A percentile compares a stretch with the other conserved stretches of the same genome.
These are phyloP conservation scores for Catharus bicknelli DNA, from an alignment of 2,113 vertebrate genomes.

Conservation along the genomic window DNA sequence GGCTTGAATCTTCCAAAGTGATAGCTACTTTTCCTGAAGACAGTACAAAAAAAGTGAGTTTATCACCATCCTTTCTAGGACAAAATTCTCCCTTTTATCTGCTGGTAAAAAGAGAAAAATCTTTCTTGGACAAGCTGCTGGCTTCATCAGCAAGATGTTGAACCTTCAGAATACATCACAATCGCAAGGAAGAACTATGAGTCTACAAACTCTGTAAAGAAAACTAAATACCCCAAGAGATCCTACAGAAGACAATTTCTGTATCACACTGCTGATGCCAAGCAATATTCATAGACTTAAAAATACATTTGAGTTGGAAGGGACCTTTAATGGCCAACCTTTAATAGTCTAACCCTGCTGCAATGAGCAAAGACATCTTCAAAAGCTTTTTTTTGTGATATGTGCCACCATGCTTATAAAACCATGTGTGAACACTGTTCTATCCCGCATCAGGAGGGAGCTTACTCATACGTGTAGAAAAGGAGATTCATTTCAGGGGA, in stretches of 20 bases:
- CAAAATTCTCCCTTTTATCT: background rate
- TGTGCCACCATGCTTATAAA: background rate
- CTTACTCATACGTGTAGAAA: accelerated
- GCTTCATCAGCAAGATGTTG: background rate
- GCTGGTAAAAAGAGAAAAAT: background rate
- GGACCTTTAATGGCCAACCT: background rate
- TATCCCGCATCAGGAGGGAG: background rate
- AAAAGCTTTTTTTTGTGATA: background rate
- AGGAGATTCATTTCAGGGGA: background rate
- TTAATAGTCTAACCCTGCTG: background rate
- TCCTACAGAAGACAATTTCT: background rate
- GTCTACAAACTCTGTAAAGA: background rate
- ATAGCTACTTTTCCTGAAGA: background rate
- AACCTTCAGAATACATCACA: background rate
- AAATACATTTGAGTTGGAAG: accelerated
- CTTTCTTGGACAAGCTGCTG: background rate
- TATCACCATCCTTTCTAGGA: background rate
- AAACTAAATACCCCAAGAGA: background rate
- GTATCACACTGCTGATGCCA: background rate
- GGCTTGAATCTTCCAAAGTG: background rate
- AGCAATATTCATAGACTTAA: background rate
- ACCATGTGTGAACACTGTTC: accelerated
- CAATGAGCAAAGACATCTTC: background rate
- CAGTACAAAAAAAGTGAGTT: background rate
- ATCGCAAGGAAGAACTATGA: background rate